phyloP scores from a whole-genome alignment of 2,797 vertebrate species.

The Callimico goeldii region DNA sequence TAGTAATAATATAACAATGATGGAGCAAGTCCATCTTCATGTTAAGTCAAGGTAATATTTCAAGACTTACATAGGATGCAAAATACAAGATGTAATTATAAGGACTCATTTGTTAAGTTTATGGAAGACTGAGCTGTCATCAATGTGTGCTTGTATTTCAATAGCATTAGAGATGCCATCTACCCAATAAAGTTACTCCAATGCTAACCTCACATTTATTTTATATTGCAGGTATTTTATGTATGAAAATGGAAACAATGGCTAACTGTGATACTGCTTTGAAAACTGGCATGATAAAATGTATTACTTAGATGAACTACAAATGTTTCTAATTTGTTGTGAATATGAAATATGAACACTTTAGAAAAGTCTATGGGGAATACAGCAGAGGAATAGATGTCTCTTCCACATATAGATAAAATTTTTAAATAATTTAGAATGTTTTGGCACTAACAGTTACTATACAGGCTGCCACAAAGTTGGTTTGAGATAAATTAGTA shows the following conservation, averaged over 20 bases:
- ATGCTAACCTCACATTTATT: constrained; percentile 52
- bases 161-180: constrained; percentile 57
- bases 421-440: not conserved
- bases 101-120: constrained; percentile 77
- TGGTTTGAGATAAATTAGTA: not conserved
- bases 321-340: not conserved
- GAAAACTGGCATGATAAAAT: not conserved
- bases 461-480: not conserved
- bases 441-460: not conserved
- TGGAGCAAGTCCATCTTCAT: too few relatives aligned
- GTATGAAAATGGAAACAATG: constrained; percentile 30
- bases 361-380: not conserved
- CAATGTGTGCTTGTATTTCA: constrained; percentile 69
- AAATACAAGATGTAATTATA: constrained; percentile 68
- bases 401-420: not conserved
- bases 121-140: constrained; percentile 63
- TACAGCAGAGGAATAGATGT: not conserved
- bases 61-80: constrained; percentile 71
- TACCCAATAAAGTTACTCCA: constrained; percentile 62
- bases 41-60: constrained; percentile 31
- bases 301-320: not conserved
- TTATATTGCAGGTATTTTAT: constrained; percentile 25
- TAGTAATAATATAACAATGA: not conserved
- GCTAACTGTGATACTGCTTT: not conserved
- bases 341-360: not conserved